A percentile compares a stretch with the other conserved stretches of the same genome.
phyloP scores from a whole-genome alignment of 2,888 invertebrate species.

The Machimus atricapillus region DNA sequence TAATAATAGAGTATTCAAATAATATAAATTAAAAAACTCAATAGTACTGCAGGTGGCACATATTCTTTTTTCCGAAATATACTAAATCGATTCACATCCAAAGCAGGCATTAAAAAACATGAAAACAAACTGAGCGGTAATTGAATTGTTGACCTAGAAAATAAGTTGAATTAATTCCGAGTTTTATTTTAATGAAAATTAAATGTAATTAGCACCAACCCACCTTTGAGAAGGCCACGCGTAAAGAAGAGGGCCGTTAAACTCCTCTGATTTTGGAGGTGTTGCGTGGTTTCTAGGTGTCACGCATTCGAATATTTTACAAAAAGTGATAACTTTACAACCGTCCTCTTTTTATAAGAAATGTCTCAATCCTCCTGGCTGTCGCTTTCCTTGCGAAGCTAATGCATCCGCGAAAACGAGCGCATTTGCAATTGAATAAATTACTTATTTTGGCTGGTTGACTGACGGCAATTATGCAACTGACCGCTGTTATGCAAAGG shows the following conservation, averaged over 20 bases:
- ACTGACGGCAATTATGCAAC: neutral
- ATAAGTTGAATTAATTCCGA: neutral
- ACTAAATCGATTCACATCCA: neutral
- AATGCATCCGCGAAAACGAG: neutral
- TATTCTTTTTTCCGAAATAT: neutral
- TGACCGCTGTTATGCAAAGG: neutral
- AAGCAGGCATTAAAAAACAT: neutral
- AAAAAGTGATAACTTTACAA: neutral
- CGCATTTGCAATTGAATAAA: constrained; percentile 4
- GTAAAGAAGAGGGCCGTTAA: neutral
- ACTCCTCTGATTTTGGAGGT: neutral
- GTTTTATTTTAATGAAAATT: neutral
- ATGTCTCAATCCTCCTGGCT: neutral
- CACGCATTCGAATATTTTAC: neutral
- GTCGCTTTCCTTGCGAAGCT: neutral
- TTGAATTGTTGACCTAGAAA: neutral
- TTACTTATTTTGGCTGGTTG: neutral
- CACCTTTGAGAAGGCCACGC: neutral
- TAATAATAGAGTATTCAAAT: neutral
- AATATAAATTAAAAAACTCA: neutral
- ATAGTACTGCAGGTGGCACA: neutral
- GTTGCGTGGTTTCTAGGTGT: neutral
- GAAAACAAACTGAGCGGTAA: neutral
- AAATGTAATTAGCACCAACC: neutral
- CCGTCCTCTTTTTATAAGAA: neutral